Percentiles rank a stretch among this genome's conserved stretches.
Conservation (phyloP, 92 coral and sea anemone species). For the Phenganax stokvisi region DNA sequence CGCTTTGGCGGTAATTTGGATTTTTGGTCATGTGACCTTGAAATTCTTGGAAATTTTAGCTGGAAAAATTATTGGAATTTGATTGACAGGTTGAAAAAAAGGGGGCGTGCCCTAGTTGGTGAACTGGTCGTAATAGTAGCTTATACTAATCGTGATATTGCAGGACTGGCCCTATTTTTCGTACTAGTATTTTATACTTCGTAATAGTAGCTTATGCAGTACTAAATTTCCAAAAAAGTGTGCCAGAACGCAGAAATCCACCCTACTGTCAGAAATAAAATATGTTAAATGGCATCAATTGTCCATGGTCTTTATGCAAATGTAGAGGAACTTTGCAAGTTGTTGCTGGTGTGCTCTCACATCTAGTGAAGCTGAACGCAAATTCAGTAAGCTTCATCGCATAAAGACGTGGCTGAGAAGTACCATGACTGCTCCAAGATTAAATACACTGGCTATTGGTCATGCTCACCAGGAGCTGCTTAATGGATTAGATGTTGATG, state of each 20-base stretch:
- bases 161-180: too few species aligned
- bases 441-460: conserved; percentile 11
- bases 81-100: too few species aligned
- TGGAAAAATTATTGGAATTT: too few species aligned
- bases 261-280: background rate
- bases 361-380: conserved; percentile 1
- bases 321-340: conserved; percentile 5
- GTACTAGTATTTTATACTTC: too few species aligned
- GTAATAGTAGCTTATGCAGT: too few species aligned
- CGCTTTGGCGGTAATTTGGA: too few species aligned
- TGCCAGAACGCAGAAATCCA: too few species aligned
- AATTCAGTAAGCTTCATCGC: conserved; percentile 9
- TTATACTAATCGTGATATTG: background rate
- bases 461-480: background rate
- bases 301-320: conserved; percentile 13
- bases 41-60: too few species aligned
- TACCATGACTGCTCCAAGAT: background rate
- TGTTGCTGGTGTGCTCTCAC: conserved; percentile 16
- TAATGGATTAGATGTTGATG: conserved; percentile 1
- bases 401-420: conserved; percentile 18
- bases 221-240: too few species aligned
- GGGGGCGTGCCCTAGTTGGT: too few species aligned
- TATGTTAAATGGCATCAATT: conserved; percentile 2
- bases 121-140: background rate
- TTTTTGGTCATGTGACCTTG: too few species aligned